A percentile compares a stretch with the other conserved stretches of the same genome.
phyloP scores from a whole-genome alignment of 2,888 invertebrate species.

The Amphimallon solstitiale region DNA sequence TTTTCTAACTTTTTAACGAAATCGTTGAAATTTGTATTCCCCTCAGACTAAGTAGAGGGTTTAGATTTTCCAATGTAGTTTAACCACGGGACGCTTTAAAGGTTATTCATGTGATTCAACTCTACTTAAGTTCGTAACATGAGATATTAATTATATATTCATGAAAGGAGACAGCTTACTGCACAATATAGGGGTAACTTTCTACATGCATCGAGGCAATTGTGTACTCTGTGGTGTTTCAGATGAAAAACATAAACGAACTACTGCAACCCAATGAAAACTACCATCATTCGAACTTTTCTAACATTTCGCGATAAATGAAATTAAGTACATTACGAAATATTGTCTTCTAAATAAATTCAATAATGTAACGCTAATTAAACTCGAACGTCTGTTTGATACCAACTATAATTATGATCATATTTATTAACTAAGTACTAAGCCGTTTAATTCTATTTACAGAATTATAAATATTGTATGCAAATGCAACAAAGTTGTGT shows the following conservation, averaged over 20 bases:
- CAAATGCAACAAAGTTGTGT: too few species aligned
- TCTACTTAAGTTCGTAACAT: conserved; percentile 43
- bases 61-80: conserved; percentile 58
- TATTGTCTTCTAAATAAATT: too few species aligned
- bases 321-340: too few species aligned
- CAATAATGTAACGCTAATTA: too few species aligned
- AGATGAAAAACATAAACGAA: not conserved
- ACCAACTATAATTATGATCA: too few species aligned
- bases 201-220: not conserved
- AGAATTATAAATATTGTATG: too few species aligned
- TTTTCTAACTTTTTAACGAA: conserved; percentile 59
- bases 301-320: too few species aligned
- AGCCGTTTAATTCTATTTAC: too few species aligned
- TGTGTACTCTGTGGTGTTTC: conserved; percentile 5
- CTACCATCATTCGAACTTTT: too few species aligned
- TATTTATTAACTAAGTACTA: too few species aligned
- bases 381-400: too few species aligned
- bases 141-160: conserved; percentile 47
- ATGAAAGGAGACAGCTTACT: conserved; percentile 42
- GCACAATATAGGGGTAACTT: not conserved
- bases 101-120: conserved; percentile 46
- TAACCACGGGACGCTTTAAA: conserved; percentile 50
- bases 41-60: conserved; percentile 54
- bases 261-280: not conserved
- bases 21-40: conserved; percentile 60